Evolutionary conservation across 2,113 vertebrate species (phyloP), one percentile per base, ranked within the genome.

Genomic region (Jacana jacana): DNA sequence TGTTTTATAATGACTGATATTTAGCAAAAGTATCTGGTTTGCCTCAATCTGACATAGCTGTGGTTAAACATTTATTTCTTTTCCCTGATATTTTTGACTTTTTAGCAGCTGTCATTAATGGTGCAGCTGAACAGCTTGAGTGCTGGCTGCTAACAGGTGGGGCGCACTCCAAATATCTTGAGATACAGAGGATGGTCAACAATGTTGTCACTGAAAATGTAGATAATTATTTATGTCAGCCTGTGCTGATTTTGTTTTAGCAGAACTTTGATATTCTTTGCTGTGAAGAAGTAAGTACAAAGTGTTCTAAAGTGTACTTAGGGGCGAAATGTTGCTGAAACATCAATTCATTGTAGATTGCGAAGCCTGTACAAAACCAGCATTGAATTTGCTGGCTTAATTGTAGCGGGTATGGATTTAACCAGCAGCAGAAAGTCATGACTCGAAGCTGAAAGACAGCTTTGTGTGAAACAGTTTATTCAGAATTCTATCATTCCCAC

Each of bases 51-150:
- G 88, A 37, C 70, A 8, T 17, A 61, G 85, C 88, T 94, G 64
- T 17, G 81, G 40, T 90, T 91, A 88, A 94, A 89, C 80, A 93
- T 95, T 78, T 88, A 24, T 81, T 95, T 86, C 68, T 91, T 92
- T 95, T 93, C 48, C 37, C 58, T 76, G 88, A 94, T 97, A 96
- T 85, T 97, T 95, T 95, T 94, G 88, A 83, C 95, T 79, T 93
- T 95, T 87, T 96, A 97, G 92, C 97, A 98, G 97, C 97, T 98
- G 98, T 98, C 95, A 93, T 88, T 97, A 96, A 97, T 98, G 31
- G 65, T 98, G 87, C 17, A 28, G 93, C 95, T 97, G 95, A 98
- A 97, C 93, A 95, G 80, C 97, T 96, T 97, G 92, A 97, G 93
- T 86, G 61, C 82, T 88, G 91, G 95, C 94, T 90, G 96, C 95